Percentiles rank a stretch among this genome's conserved stretches.
These are phyloP conservation scores for Rhabdomys pumilio DNA, from an alignment of 2,797 vertebrate genomes.

Conservation along the genomic window DNA sequence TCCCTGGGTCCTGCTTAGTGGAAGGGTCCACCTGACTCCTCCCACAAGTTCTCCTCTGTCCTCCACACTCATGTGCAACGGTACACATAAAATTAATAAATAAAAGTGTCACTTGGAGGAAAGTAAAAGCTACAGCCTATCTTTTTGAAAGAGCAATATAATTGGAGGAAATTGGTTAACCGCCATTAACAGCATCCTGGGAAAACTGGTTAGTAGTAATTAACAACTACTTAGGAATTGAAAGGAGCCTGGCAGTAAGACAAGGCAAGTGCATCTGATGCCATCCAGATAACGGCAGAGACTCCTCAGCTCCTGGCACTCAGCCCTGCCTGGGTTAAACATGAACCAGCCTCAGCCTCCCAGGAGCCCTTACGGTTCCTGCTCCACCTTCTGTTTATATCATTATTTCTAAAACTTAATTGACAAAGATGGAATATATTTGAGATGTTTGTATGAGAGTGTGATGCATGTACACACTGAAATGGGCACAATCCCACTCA, in stretches of 20 bases:
- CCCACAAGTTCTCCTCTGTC: not conserved
- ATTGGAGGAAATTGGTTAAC: slow-evolving; percentile 4
- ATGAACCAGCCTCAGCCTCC: not conserved
- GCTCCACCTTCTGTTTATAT: not conserved
- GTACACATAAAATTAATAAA: not conserved
- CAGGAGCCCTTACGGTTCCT: not conserved
- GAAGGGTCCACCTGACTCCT: not conserved
- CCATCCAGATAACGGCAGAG: not conserved
- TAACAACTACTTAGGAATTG: not conserved
- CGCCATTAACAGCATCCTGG: too few species aligned
- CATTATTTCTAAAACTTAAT: not conserved
- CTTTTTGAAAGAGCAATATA: slow-evolving; percentile 30
- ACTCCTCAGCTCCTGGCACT: not conserved
- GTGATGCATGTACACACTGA: not conserved
- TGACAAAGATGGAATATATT: not conserved
- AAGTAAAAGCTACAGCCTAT: slow-evolving; percentile 4
- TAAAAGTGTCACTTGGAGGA: not conserved
- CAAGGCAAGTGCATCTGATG: not conserved
- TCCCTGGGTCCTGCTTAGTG: not conserved
- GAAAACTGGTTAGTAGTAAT: not conserved
- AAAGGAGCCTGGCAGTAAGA: not conserved
- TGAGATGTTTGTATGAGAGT: not conserved
- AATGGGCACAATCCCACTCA: not conserved
- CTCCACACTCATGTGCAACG: too few species aligned
- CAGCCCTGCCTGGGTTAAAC: not conserved